Conservation (phyloP, 1,140 invertebrate species). For the Macrobrachium rosenbergii region DNA sequence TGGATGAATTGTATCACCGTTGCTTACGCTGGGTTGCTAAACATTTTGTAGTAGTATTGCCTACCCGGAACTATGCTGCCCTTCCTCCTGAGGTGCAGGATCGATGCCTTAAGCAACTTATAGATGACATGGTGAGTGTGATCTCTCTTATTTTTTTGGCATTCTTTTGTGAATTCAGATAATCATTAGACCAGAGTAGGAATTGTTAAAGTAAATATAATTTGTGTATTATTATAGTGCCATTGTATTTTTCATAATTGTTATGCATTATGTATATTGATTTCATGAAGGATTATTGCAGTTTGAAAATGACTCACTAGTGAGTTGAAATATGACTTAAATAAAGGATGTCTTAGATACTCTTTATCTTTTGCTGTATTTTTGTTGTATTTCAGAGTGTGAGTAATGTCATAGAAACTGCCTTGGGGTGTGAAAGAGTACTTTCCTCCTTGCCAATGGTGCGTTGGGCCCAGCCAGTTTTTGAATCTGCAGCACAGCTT, state of each 20-base stretch:
- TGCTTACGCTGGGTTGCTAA: constrained; percentile 69
- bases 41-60: constrained; percentile 70
- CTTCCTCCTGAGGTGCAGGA: constrained; percentile 69
- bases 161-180: background rate
- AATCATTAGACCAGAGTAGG: background rate
- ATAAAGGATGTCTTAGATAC: constrained; percentile 35
- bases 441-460: constrained; percentile 78
- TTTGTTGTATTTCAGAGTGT: constrained; percentile 71
- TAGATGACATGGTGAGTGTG: constrained; percentile 62
- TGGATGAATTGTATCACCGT: constrained; percentile 69
- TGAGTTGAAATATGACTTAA: background rate
- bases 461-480: constrained; percentile 81
- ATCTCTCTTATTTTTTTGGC: background rate
- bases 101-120: constrained; percentile 67
- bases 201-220: too few relatives aligned
- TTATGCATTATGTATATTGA: too few relatives aligned
- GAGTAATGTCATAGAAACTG: constrained; percentile 78
- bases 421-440: constrained; percentile 80
- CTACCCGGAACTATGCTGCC: constrained; percentile 69
- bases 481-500: constrained; percentile 78
- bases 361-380: constrained; percentile 22
- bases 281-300: too few relatives aligned
- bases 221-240: too few relatives aligned
- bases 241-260: too few relatives aligned
- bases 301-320: background rate